Evolutionary conservation across 2,797 vertebrate genomes (phyloP), one percentile per base, ranked within the genome.

Genomic region (Poeciliopsis infans): DNA sequence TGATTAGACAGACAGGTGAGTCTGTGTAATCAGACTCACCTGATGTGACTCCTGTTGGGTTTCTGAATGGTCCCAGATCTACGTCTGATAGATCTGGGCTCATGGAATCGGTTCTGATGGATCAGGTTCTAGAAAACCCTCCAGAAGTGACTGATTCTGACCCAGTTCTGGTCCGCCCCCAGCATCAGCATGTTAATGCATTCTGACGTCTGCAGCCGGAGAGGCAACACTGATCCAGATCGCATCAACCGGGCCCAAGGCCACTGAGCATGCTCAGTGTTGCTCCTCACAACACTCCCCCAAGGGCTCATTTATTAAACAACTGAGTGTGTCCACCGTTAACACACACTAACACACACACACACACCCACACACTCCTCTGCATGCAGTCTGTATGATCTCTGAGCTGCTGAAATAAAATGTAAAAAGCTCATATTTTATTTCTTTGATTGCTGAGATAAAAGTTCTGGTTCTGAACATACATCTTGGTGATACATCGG

Each of bases 131-230:
- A 45, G 23, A 70, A 36, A 11, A 41, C 88, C 88, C 93, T 93
- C 90, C 93, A 90, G 92, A 92, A 96, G 95, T 93, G 95, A 84
- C 88, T 90, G 94, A 96, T 96, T 91, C 95, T 97, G 96, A 97
- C 96, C 96, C 96, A 96, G 96, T 95, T 96, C 96, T 96, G 92
- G 93, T 86, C 88, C 89, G 96, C 95, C 97, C 96, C 86, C 87
- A 87, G 89, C 95, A 28, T 45, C 68, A 95, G 96, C 95, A 97
- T 97, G 97, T 97, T 97, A 97, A 97, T 97, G 97, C 97, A 93
- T 94, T 94, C 94, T 96, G 96, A 96, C 96, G 96, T 97, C 95
- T 96, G 96, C 95, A 95, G 94, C 94, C 91, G 96, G 95, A 70
- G 33, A 47, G 93, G 95, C 95, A 95, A 96, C 94, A 95, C 83